A percentile compares a stretch with the other conserved stretches of the same genome.
Evolutionary conservation across 2,797 vertebrate genomes (phyloP).

Genomic region (Coregonus sp.): DNA sequence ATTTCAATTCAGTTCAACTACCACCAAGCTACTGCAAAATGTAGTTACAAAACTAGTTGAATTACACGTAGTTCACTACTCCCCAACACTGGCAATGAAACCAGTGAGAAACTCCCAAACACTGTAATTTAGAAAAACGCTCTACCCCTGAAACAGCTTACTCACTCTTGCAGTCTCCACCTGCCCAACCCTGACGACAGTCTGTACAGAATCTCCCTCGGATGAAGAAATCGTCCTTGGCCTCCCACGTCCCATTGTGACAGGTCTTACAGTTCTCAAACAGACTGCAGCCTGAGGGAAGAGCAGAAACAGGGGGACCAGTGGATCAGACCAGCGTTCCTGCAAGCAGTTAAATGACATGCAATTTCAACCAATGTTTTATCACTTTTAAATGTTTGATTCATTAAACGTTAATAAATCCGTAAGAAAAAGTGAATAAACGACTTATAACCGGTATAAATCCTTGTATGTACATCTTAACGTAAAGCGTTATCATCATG

Average conservation of each 20-base stretch:
- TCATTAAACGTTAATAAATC: too few species aligned
- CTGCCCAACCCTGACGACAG: slow-evolving; percentile 89
- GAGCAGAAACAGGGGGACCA: not conserved
- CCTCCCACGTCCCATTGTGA: slow-evolving; percentile 88
- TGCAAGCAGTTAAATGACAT: not conserved
- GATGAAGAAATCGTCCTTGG: slow-evolving; percentile 88
- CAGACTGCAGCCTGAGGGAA: slow-evolving; percentile 83
- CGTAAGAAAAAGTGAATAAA: too few species aligned
- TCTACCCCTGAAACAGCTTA: slow-evolving; percentile 34
- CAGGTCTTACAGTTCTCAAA: slow-evolving; percentile 93
- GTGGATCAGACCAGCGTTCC: not conserved
- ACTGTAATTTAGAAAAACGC: too few species aligned
- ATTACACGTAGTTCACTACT: too few species aligned
- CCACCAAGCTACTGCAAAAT: too few species aligned
- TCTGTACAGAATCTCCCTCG: slow-evolving; percentile 84
- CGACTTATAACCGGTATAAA: too few species aligned
- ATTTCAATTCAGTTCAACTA: too few species aligned
- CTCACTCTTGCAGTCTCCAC: slow-evolving; percentile 92
- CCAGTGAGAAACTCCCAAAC: not conserved
- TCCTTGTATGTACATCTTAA: not conserved
- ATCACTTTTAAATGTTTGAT: too few species aligned
- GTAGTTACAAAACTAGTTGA: too few species aligned
- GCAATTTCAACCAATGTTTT: not conserved
- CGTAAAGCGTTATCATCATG: not conserved
- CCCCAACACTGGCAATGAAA: not conserved